Base-by-base conservation (phyloP, 2,797 vertebrate genomes). In the Varecia variegata region DNA sequence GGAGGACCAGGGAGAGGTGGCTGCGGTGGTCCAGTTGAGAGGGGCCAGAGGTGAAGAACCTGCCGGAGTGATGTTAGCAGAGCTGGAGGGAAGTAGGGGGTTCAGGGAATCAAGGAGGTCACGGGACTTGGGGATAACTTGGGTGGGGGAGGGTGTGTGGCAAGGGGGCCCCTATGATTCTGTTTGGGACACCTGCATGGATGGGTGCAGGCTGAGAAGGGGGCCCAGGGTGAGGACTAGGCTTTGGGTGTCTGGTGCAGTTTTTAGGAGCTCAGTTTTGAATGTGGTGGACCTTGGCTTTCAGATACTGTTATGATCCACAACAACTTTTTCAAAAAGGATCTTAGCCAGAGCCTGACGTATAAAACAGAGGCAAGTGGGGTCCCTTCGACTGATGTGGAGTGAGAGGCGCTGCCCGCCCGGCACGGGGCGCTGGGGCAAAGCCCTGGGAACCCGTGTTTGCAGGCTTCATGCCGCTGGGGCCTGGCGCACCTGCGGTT, bases 361-460 rank as follows among this genome's bases (percentile, higher is more conserved):
- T 3, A 2, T 5, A 12, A 23, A 27, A 38, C 3, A 17, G 52
- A 30, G 80, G 32, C 2, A 5, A 14, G 8, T n/a, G 13, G 70
- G 20, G 1, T 25, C 60, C 15, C 25, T 27, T 17, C 2, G 20
- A 18, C 21, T 23, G 27, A 18, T 1, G 20, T 17, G 27, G 32
- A 38, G 11, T 47, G 52, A 38, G 65, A 9, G 12, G 5, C 8
- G 6, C 15, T 4, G 25, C 43, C 23, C 7, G 3, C 23, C 52
- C 1, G 17, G 50, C 56, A 11, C 9, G 0, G 0, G 12, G 20
- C 1, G 0, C 32, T 2, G 4, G 32, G 9, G 25, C 8, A 2
- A 43, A 43, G 2, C 35, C 47, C 70, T 3, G 3, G 21, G 5
- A 14, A 4, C 30, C 56, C 1, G 0, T 1, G 17, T 0, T 4